Evolutionary conservation across 2,797 vertebrate species (phyloP).

Genomic region (Mastacembelus armatus): DNA sequence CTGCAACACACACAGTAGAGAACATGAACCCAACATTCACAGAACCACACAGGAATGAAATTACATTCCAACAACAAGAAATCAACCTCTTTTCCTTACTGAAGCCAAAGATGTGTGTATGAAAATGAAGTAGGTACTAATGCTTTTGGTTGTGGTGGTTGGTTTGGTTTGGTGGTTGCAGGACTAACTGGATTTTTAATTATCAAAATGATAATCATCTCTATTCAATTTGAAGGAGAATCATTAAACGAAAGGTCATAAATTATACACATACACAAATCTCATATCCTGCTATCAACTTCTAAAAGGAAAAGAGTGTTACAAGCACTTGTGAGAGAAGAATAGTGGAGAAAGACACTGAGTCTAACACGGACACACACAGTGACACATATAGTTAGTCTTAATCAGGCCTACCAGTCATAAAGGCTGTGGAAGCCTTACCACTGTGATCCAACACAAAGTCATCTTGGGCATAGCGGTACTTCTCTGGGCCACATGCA

Average conservation of each 20-base stretch:
- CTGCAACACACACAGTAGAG: not conserved
- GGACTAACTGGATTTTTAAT: too few species aligned
- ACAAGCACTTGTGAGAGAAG: conserved; percentile 11
- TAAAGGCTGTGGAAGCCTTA: conserved; percentile 86
- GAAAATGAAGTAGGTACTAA: not conserved
- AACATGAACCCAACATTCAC: conserved; percentile 20
- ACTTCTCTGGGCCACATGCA: conserved; percentile 95
- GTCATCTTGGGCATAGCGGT: conserved; percentile 96
- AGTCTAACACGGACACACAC: not conserved
- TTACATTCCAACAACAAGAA: not conserved
- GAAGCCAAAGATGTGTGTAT: conserved; percentile 20
- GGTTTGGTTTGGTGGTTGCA: too few species aligned
- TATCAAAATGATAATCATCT: not conserved
- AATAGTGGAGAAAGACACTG: conserved; percentile 12
- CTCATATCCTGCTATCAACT: conserved; percentile 25
- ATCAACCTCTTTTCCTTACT: conserved; percentile 13
- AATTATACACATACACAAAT: not conserved
- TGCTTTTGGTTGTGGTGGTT: too few species aligned
- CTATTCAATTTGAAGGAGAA: not conserved
- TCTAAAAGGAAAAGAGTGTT: conserved; percentile 39
- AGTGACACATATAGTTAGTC: conserved; percentile 66
- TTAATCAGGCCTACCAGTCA: conserved; percentile 81
- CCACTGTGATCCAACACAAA: conserved; percentile 97
- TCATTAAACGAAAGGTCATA: not conserved
- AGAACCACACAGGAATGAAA: conserved; percentile 2